Percentiles rank a stretch among this genome's conserved stretches.
Evolutionary conservation across 2,888 invertebrate species (phyloP).

Genomic region (Rhogogaster chlorosoma): DNA sequence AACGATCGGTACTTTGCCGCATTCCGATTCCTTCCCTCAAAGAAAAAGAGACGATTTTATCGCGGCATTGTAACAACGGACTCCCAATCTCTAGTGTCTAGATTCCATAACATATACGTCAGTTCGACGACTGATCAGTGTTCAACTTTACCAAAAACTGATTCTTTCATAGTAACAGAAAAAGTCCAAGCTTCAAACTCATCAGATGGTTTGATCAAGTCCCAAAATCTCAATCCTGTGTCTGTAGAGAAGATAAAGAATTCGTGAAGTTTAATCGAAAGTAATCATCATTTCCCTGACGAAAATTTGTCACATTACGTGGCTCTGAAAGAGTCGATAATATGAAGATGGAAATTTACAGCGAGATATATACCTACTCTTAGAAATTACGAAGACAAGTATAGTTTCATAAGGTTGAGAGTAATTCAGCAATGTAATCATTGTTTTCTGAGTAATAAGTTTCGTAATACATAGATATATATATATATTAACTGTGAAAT

Average conservation of each 20-base stretch:
- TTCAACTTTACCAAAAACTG: background rate
- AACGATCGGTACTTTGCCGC: conserved; percentile 36
- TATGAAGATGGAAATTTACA: too few relatives aligned
- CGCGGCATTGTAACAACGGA: background rate
- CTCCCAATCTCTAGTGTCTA: background rate
- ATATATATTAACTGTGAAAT: conserved; percentile 10
- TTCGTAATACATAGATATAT: too few relatives aligned
- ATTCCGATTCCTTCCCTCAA: conserved; percentile 25
- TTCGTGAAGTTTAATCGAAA: too few relatives aligned
- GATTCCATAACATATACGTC: background rate
- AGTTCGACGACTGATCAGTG: background rate
- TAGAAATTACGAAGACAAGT: background rate
- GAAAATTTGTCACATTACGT: too few relatives aligned
- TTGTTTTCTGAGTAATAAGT: background rate
- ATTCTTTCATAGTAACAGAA: background rate
- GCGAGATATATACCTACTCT: background rate
- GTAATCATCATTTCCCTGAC: too few relatives aligned
- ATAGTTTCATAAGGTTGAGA: background rate
- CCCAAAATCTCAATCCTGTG: too few relatives aligned
- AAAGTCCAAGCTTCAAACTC: too few relatives aligned
- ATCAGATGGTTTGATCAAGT: too few relatives aligned
- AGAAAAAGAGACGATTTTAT: background rate
- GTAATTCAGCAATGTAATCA: background rate
- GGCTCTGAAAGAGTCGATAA: too few relatives aligned
- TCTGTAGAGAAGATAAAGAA: too few relatives aligned